A percentile compares a stretch with the other conserved stretches of the same genome.
phyloP scores from a whole-genome alignment of 2,113 vertebrate species.

The Phylloscopus trochilus region DNA sequence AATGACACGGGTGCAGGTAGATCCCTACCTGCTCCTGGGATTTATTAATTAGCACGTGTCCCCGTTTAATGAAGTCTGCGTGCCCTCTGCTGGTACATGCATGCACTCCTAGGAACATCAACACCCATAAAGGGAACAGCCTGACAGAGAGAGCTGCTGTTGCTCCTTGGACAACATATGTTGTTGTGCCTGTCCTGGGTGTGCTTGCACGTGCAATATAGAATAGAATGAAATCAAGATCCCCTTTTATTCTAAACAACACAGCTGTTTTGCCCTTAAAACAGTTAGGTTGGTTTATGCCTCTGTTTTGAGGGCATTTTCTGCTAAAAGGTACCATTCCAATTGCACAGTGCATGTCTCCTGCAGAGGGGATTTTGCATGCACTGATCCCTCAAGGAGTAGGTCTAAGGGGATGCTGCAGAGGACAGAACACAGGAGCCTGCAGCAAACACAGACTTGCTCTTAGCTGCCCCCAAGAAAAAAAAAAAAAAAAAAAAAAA shows the following conservation, averaged over 20 bases:
- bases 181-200: background rate
- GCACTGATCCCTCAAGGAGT: background rate
- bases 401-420: background rate
- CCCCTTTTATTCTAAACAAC: background rate
- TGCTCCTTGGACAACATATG: background rate
- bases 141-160: rapidly evolving
- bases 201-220: rapidly evolving
- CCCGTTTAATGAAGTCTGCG: constrained; percentile 30
- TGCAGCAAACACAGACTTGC: background rate
- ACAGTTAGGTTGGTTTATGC: background rate
- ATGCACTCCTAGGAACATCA: background rate
- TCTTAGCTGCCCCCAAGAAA: background rate
- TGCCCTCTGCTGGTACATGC: constrained; percentile 64
- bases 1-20: background rate
- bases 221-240: background rate
- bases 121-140: rapidly evolving
- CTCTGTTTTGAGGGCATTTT: background rate
- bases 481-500: background rate
- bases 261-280: background rate
- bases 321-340: background rate
- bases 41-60: constrained; percentile 35
- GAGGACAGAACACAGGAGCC: background rate
- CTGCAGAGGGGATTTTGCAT: background rate
- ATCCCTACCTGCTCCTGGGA: background rate
- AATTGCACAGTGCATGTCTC: background rate